Conservation (phyloP, 2,888 invertebrate species). For the Minunthozetes semirufus region DNA sequence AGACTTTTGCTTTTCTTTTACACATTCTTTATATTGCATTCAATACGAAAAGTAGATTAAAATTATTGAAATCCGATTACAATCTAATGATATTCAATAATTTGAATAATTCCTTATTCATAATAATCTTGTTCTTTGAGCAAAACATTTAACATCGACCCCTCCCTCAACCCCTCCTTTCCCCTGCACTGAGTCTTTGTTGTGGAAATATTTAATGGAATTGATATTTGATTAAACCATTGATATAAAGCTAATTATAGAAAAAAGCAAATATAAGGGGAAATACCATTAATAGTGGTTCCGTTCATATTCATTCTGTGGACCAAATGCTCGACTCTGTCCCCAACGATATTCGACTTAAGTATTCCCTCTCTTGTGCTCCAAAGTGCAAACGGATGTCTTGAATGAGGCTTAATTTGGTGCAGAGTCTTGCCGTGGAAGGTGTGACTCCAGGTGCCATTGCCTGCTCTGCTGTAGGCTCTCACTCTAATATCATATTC, state of each 20-base stretch:
- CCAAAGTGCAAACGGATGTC: conserved; percentile 31
- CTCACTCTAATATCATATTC: conserved; percentile 71
- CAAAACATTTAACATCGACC: too few species aligned
- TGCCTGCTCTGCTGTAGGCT: conserved; percentile 66
- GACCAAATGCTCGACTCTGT: conserved; percentile 63
- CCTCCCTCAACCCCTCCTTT: too few species aligned
- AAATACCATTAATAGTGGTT: conserved; percentile 40
- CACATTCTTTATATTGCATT: too few species aligned
- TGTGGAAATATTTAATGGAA: too few species aligned
- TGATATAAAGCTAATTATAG: too few species aligned
- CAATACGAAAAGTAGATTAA: background rate
- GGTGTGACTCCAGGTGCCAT: conserved; percentile 67
- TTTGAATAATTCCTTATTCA: too few species aligned
- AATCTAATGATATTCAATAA: background rate
- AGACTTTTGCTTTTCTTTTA: background rate
- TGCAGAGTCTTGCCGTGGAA: conserved; percentile 61
- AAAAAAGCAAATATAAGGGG: too few species aligned
- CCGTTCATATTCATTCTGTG: conserved; percentile 49
- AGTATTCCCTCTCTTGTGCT: conserved; percentile 62
- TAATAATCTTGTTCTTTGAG: too few species aligned
- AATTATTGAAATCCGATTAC: background rate
- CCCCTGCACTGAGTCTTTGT: too few species aligned
- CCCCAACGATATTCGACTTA: conserved; percentile 74
- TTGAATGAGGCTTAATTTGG: conserved; percentile 43
- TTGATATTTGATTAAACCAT: too few species aligned